These are phyloP conservation scores for Dromaius novaehollandiae DNA, from an alignment of 2,113 vertebrate species.

Conservation along the genomic window DNA sequence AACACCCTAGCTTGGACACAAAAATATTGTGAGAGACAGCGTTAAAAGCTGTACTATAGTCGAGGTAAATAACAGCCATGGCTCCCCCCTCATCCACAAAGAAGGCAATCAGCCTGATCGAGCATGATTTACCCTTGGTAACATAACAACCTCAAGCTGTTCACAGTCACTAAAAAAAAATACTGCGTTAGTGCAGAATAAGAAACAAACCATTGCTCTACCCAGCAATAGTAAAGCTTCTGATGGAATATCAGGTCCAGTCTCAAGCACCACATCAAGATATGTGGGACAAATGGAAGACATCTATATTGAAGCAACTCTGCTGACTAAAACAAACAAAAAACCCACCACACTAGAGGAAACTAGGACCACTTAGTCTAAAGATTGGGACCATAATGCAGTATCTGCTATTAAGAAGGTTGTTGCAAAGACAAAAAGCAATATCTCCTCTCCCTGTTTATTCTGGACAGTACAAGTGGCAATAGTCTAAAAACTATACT, in stretches of 20 bases:
- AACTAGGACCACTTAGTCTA: background rate
- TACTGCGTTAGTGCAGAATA: background rate
- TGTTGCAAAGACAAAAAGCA: background rate
- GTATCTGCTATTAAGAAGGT: background rate
- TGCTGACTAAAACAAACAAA: background rate
- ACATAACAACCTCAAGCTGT: background rate
- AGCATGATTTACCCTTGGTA: background rate
- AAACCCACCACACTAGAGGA: background rate
- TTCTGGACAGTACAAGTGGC: background rate
- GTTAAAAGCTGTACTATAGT: background rate
- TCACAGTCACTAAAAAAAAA: background rate
- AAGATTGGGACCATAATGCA: background rate
- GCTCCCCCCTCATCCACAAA: background rate
- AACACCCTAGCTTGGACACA: background rate
- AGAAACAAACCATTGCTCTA: background rate
- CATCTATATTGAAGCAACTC: background rate
- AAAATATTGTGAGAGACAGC: background rate
- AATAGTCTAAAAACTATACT: background rate
- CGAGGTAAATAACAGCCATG: background rate
- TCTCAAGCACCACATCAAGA: background rate
- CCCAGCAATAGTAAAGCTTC: background rate
- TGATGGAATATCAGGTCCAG: background rate
- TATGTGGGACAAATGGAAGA: fast-evolving
- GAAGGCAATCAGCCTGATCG: background rate
- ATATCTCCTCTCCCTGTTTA: background rate